Conservation (phyloP, 2,888 invertebrate species). For the Gastrophysa polygoni region DNA sequence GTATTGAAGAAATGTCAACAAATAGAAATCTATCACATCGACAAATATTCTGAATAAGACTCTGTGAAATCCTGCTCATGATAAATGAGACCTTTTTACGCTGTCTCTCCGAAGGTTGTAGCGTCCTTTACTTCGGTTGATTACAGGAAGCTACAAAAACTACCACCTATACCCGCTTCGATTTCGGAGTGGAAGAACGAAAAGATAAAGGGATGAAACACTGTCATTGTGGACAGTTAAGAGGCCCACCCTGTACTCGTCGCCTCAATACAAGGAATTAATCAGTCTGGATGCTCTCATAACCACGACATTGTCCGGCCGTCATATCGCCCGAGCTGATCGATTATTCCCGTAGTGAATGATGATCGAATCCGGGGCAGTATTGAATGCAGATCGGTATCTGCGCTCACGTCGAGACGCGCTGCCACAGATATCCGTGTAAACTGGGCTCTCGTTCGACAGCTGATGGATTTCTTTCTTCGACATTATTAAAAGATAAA, state of each 20-base stretch:
- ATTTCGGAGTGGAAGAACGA: no score
- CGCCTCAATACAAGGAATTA: background rate
- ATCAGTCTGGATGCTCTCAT: background rate
- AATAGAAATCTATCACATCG: no score
- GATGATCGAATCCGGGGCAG: slow-evolving; percentile 48
- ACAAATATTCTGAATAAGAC: no score
- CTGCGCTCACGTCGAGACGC: slow-evolving; percentile 22
- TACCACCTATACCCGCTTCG: no score
- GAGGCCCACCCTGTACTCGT: background rate
- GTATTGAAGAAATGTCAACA: no score
- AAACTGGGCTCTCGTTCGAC: slow-evolving; percentile 32
- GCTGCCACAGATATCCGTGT: background rate
- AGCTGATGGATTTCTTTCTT: slow-evolving; percentile 44
- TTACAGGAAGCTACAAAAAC: no score
- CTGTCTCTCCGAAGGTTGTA: no score
- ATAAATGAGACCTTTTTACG: no score
- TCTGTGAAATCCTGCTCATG: no score
- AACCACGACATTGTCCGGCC: background rate
- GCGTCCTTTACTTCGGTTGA: no score
- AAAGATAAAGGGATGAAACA: no score
- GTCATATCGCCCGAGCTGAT: background rate
- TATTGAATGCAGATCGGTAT: slow-evolving; percentile 53
- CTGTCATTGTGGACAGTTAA: no score
- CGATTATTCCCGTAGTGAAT: slow-evolving; percentile 38
- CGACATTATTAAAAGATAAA: slow-evolving; percentile 42